Percentiles rank a stretch among this genome's conserved stretches.
phyloP scores from a whole-genome alignment of 2,888 invertebrate species.

The Glomeris marginata region DNA sequence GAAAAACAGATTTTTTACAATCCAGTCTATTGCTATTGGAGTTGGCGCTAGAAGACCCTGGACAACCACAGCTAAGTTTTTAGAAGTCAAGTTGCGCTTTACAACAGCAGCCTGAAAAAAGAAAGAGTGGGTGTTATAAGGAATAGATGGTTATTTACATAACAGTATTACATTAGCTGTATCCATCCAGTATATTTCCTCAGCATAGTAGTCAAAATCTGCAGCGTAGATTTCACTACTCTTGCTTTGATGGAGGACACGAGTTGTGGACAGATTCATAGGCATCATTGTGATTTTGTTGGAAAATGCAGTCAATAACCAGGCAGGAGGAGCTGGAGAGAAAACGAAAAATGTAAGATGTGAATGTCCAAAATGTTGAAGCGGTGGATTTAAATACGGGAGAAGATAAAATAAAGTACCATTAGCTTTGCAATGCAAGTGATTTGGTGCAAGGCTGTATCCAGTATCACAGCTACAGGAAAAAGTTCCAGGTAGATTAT shows the following conservation, averaged over 20 bases:
- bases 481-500: slow-evolving; percentile 48
- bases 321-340: slow-evolving; percentile 1
- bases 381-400: no score
- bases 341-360: neutral
- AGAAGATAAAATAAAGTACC: slow-evolving; percentile 12
- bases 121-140: neutral
- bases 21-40: slow-evolving; percentile 6
- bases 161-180: neutral
- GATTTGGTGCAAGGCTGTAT: slow-evolving; percentile 38
- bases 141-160: neutral
- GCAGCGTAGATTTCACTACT: slow-evolving; percentile 1
- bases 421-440: slow-evolving; percentile 39
- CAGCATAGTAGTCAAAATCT: neutral
- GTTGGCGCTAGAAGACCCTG: neutral
- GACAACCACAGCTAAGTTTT: neutral
- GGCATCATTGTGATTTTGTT: neutral
- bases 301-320: slow-evolving; percentile 5
- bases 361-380: neutral
- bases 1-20: slow-evolving; percentile 1
- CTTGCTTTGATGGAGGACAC: neutral
- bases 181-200: slow-evolving; percentile 8
- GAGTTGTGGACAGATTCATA: neutral
- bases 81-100: neutral
- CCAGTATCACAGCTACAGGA: slow-evolving; percentile 48
- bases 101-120: slow-evolving; percentile 1